phyloP scores from a whole-genome alignment of 2,888 invertebrate genomes.

The Nemapogon koenigi region DNA sequence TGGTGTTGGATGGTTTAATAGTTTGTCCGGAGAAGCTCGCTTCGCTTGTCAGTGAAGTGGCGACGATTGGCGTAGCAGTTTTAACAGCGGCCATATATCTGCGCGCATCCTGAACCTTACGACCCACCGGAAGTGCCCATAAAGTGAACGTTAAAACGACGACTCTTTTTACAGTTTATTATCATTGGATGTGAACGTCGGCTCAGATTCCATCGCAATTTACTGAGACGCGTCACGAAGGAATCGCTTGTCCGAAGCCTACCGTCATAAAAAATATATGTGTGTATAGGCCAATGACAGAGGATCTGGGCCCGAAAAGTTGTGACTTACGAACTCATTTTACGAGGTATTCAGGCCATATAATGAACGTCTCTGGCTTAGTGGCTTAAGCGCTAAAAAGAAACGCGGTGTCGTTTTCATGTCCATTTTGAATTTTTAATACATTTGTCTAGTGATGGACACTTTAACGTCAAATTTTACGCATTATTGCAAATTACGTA shows the following conservation, averaged over 20 bases:
- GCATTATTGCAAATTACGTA: no score
- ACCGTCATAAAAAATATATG: conserved; percentile 58
- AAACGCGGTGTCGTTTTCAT: no score
- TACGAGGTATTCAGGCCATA: conserved; percentile 44
- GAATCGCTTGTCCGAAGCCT: conserved; percentile 40
- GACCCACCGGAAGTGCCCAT: conserved; percentile 52
- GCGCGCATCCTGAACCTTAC: conserved; percentile 46
- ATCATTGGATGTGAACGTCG: conserved; percentile 61
- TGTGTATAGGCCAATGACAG: no score
- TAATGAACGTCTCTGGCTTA: no score
- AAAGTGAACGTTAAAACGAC: conserved; percentile 60
- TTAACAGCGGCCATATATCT: conserved; percentile 46
- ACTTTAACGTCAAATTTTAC: no score
- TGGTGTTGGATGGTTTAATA: conserved; percentile 21
- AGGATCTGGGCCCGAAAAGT: conserved; percentile 35
- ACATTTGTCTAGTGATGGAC: no score
- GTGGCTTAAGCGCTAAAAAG: no score
- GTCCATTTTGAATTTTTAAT: no score
- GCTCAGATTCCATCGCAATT: conserved; percentile 59
- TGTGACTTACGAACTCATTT: conserved; percentile 49
- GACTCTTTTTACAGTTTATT: conserved; percentile 65
- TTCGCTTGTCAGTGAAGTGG: conserved; percentile 29
- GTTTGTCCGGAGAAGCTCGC: conserved; percentile 22
- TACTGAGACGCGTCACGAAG: conserved; percentile 32
- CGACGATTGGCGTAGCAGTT: conserved; percentile 37